phyloP scores from a whole-genome alignment of 1,140 invertebrate genomes.

The Drosophila willistoni region DNA sequence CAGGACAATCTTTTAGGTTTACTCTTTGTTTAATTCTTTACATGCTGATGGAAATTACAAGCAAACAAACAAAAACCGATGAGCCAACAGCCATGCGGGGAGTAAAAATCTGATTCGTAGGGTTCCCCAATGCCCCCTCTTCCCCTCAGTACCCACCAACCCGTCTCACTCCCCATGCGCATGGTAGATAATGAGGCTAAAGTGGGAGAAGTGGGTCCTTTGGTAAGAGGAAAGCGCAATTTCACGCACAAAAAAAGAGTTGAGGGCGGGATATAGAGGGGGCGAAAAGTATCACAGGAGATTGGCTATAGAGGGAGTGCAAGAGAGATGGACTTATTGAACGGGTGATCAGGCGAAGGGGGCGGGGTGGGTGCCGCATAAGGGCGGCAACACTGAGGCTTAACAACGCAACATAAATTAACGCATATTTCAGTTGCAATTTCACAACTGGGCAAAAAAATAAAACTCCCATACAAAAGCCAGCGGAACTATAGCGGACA shows the following conservation, averaged over 20 bases:
- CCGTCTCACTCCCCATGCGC: not conserved
- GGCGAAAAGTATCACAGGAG: not conserved
- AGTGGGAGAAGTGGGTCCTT: not conserved
- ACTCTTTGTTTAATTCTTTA: slow-evolving; percentile 32
- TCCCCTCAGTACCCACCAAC: not conserved
- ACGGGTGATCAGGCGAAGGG: not conserved
- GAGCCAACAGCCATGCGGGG: not conserved
- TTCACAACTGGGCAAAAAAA: slow-evolving; percentile 48
- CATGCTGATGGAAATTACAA: slow-evolving; percentile 30
- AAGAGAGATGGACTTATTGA: not conserved
- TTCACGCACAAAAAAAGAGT: slow-evolving; percentile 55
- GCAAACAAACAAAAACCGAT: slow-evolving; percentile 32
- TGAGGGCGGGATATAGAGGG: not conserved
- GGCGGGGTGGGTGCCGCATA: slow-evolving; percentile 22
- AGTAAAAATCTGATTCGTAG: slow-evolving; percentile 16
- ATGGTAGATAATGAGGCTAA: slow-evolving; percentile 50
- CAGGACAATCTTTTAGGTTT: slow-evolving; percentile 18
- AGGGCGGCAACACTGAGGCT: slow-evolving; percentile 30
- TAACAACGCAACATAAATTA: slow-evolving; percentile 81
- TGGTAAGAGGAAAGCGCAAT: slow-evolving; percentile 40
- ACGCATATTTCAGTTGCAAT: slow-evolving; percentile 79
- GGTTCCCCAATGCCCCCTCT: no score
- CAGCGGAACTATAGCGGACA: slow-evolving; percentile 54
- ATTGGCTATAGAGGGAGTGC: not conserved
- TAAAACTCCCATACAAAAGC: slow-evolving; percentile 65